A percentile compares a stretch with the other conserved stretches of the same genome.
Conservation (phyloP, 2,797 vertebrate species). For the Pangasius djambal region DNA sequence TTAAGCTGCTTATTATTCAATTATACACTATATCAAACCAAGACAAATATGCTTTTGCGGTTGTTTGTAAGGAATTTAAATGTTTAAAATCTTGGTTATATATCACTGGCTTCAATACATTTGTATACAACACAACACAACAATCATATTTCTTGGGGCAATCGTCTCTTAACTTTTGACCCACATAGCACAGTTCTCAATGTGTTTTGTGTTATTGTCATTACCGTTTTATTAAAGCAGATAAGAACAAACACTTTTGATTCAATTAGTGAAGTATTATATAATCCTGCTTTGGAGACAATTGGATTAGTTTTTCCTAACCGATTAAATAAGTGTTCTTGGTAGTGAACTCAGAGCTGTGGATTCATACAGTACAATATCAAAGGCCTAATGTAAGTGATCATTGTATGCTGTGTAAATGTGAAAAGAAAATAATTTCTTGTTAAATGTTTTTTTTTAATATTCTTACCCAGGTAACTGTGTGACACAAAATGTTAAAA, state of each 20-base stretch:
- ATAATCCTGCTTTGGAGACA: slow-evolving; percentile 8
- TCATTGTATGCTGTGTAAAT: not conserved
- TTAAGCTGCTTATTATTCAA: slow-evolving; percentile 5
- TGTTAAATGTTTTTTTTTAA: not conserved
- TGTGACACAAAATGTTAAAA: too few species aligned
- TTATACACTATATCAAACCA: not conserved
- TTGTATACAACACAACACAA: not conserved
- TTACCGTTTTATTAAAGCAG: slow-evolving; percentile 16
- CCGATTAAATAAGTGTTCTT: not conserved
- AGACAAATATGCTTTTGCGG: not conserved
- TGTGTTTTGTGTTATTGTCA: slow-evolving; percentile 16
- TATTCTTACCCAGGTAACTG: too few species aligned
- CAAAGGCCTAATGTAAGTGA: not conserved
- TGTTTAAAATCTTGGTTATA: not conserved
- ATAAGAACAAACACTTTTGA: slow-evolving; percentile 8
- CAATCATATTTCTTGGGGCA: not conserved
- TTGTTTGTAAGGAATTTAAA: not conserved
- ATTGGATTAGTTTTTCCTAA: slow-evolving; percentile 4
- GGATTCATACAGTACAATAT: not conserved
- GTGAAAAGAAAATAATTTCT: not conserved
- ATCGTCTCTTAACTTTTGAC: not conserved
- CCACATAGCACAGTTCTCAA: not conserved
- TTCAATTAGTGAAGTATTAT: slow-evolving; percentile 17
- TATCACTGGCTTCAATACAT: not conserved
- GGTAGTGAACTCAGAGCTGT: not conserved